Evolutionary conservation across 2,888 invertebrate species (phyloP), one percentile per base, ranked within the genome.

Genomic region (Stenurella melanura): DNA sequence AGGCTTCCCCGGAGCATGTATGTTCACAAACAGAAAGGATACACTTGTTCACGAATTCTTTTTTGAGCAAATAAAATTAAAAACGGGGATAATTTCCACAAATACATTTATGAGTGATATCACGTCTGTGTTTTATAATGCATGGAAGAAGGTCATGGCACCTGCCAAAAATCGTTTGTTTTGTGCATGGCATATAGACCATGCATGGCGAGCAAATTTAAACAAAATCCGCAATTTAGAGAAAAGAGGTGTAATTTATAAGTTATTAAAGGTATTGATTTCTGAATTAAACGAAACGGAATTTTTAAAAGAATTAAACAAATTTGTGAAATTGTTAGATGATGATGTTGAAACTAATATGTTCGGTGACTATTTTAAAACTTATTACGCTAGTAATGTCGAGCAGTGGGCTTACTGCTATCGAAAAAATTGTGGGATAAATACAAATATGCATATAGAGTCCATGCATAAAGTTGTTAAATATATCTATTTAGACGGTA

Each of bases 21-120:
- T 74, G 70, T 74, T 58, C 50, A 58, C 69, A 15, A 74, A 74
- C 18, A 56, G 74, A 30, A 70, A n/a, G 15, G 68, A 74, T 38
- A 54, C 54, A 54, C 15, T 17, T 17, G 17, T 54, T 54, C 17
- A n/a, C 9, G 54, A 54, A 54, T 15, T 54, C 5, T 42, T 73
- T 30, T 75, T 50, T 72, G 42, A 60, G 21, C 61, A 30, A 12
- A 60, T 70, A 10, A 60, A 58, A 42, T 15, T 34, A 34, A 34
- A 34, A 34, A 34, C 30, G 30, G 30, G 30, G 30, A 34, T 34
- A 34, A 34, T 34, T 34, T 58, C 15, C 12, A 54, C 12, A 34
- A 60, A 42, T 11, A 17, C 58, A 38, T 70, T 70, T 30, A 74
- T 67, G 19, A 60, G 60, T 7, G 70, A 70, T 38, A 38, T 38